A percentile compares a stretch with the other conserved stretches of the same genome.
These are phyloP conservation scores for Macrophya annulata DNA, from an alignment of 2,888 invertebrate species.

Conservation along the genomic window DNA sequence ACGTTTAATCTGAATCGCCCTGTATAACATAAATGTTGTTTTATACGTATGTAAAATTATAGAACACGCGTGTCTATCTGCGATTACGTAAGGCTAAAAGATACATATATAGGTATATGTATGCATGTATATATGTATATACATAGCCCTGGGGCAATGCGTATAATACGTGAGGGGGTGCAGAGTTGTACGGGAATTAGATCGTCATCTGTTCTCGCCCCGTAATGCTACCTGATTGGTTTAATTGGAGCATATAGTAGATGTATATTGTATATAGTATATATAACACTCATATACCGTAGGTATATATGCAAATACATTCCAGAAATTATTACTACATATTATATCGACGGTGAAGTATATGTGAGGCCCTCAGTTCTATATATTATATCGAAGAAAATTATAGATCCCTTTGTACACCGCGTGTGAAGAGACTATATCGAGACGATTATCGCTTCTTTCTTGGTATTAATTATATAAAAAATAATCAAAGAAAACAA, in stretches of 20 bases:
- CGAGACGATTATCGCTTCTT: background rate
- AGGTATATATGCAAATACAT: constrained; percentile 33
- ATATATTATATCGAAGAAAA: constrained; percentile 18
- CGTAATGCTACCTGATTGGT: constrained; percentile 70
- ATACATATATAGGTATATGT: background rate
- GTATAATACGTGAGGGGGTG: background rate
- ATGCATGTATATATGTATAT: background rate
- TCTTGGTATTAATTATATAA: constrained; percentile 3
- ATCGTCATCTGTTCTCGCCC: constrained; percentile 72
- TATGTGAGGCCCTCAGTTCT: background rate
- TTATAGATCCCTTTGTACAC: background rate
- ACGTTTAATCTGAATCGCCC: too few species aligned
- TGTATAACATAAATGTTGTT: background rate
- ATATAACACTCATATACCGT: background rate
- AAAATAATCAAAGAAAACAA: background rate
- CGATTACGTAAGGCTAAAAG: constrained; percentile 40
- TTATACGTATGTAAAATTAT: background rate
- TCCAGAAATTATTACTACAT: background rate
- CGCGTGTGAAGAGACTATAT: background rate
- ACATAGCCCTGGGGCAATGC: background rate
- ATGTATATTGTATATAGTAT: constrained; percentile 4
- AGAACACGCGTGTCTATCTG: constrained; percentile 31
- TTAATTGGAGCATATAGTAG: constrained; percentile 66
- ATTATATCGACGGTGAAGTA: background rate
- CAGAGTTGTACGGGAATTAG: constrained; percentile 62